Evolutionary conservation across 1,140 invertebrate species (phyloP), one percentile per base, ranked within the genome.

Genomic region (Conus ventricosus): DNA sequence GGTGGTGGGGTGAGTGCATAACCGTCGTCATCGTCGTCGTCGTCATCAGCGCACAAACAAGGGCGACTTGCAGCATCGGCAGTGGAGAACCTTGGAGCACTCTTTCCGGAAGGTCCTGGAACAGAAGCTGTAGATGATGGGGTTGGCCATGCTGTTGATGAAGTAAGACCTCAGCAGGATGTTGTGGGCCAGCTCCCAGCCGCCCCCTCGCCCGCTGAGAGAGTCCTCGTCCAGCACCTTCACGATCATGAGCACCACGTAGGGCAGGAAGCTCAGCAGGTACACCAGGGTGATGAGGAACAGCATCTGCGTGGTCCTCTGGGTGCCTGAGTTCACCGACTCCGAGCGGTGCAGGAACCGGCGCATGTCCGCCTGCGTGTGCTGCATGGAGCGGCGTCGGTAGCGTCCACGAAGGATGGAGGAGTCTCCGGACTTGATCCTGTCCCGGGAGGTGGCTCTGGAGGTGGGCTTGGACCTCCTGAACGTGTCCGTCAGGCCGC

Each of bases 111-210:
- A 93, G 27, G 91, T 91, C 20, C 83, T 80, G 81, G 89, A 89
- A 87, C 90, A 91, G 17, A 92, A 88, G 80, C 92, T 90, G 75
- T 93, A 93, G 51, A 93, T 92, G 25, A 93, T 90, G 17, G 92
- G 90, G 87, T 93, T 92, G n/a, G 89, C 91, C 54, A 90, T 90
- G 87, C 90, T 92, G 88, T 92, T 92, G 51, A 92, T 91, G 51
- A 92, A 91, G 88, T 91, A 92, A 7, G 91, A 90, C 80, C 92
- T 88, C 3, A 92, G 75, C 25, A 90, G 88, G 71, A 92, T 75
- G 57, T 90, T 90, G 39, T 89, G 84, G 0, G 87, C 85, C 51
- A 90, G 27, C 27, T 60, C 85, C 20, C 80, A 63, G 1, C 87
- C 88, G 10, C 54, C 84, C 63, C 88, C 84, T 25, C 85, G 17